Conservation (phyloP, 2,888 invertebrate genomes). For the Hirtodrosophila cameraria region DNA sequence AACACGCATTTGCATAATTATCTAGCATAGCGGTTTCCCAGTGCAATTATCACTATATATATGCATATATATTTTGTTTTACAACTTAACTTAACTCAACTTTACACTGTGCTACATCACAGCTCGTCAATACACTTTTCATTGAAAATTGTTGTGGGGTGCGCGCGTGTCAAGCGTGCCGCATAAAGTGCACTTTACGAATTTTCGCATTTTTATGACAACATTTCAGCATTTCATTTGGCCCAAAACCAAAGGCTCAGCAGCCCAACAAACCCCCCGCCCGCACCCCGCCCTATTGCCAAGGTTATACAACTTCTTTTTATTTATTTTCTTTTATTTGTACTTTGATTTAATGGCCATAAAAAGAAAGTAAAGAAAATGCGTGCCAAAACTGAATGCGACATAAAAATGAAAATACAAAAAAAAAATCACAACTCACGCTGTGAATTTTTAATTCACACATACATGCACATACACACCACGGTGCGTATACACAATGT, state of each 20-base stretch:
- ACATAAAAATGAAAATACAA: conserved; percentile 27
- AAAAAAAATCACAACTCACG: conserved; percentile 49
- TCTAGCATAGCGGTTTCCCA: not conserved
- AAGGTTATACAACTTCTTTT: conserved; percentile 67
- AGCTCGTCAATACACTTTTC: conserved; percentile 32
- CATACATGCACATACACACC: conserved; percentile 14
- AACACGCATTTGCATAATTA: conserved; percentile 8
- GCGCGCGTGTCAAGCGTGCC: conserved; percentile 6
- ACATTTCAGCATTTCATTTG: conserved; percentile 68
- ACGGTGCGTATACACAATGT: conserved; percentile 73
- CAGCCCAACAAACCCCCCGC: conserved; percentile 33
- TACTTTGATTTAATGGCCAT: conserved; percentile 75
- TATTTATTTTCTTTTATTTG: conserved; percentile 75
- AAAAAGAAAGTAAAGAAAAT: conserved; percentile 44
- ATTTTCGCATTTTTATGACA: conserved; percentile 77
- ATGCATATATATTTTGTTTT: not conserved
- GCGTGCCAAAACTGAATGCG: conserved; percentile 36
- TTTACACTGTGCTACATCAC: not conserved
- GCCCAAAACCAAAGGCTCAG: conserved; percentile 47
- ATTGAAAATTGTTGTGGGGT: conserved; percentile 29
- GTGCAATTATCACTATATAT: not conserved
- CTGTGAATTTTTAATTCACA: conserved; percentile 68
- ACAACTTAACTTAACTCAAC: not conserved
- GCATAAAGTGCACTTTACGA: conserved; percentile 73
- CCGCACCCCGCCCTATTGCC: not conserved